These are phyloP conservation scores for Leptinotarsa tumamoca DNA, from an alignment of 2,888 invertebrate species.

Conservation along the genomic window DNA sequence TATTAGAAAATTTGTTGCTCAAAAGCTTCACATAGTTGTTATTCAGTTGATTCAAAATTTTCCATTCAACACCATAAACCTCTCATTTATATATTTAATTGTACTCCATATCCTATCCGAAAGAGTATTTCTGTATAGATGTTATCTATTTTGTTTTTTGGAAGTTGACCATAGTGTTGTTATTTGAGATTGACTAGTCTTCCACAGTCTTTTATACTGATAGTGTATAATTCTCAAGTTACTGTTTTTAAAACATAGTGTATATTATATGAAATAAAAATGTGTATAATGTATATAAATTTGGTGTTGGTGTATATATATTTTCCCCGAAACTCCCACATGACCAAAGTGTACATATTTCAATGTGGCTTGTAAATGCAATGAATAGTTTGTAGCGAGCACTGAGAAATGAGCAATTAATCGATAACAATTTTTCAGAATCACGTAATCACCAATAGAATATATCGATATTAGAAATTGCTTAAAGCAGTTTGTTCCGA, in stretches of 20 bases:
- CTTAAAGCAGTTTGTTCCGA: too few species aligned
- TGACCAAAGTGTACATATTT: background rate
- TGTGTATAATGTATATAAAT: constrained; percentile 54
- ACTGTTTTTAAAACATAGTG: constrained; percentile 59
- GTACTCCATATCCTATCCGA: constrained; percentile 9
- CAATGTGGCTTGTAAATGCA: too few species aligned
- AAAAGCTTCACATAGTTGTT: constrained; percentile 7
- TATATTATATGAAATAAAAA: constrained; percentile 57
- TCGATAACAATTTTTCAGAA: too few species aligned
- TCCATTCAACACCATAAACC: background rate
- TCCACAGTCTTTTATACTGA: constrained; percentile 59
- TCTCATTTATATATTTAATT: constrained; percentile 18
- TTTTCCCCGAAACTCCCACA: constrained; percentile 10
- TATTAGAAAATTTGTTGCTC: constrained; percentile 21
- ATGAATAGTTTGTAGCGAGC: too few species aligned
- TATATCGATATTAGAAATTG: too few species aligned
- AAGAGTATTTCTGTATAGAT: constrained; percentile 30
- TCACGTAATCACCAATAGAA: too few species aligned
- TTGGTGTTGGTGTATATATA: constrained; percentile 42
- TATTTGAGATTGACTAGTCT: constrained; percentile 64
- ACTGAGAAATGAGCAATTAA: too few species aligned
- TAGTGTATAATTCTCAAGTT: constrained; percentile 47
- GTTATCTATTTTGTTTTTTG: constrained; percentile 22
- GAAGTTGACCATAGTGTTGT: constrained; percentile 39
- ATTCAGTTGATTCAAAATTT: too few species aligned